These are phyloP conservation scores for Blomia tropicalis DNA, from an alignment of 2,888 invertebrate species.

Conservation along the genomic window DNA sequence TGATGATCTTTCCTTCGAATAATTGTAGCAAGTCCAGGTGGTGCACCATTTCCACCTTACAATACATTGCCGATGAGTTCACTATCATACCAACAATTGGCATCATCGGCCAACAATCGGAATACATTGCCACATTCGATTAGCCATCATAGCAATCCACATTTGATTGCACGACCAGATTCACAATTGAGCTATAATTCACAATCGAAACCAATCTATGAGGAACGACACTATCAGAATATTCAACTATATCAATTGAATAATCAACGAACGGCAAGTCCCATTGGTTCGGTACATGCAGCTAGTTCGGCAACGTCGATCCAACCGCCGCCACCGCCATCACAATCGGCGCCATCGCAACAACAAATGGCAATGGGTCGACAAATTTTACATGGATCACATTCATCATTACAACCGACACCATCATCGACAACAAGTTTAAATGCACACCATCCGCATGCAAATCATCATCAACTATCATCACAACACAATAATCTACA, in stretches of 20 bases:
- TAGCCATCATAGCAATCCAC: neutral
- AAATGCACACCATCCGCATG: too few species aligned
- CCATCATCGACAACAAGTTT: neutral
- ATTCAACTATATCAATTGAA: constrained; percentile 30
- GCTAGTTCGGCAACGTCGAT: neutral
- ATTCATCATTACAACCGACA: constrained; percentile 29
- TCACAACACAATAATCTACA: too few species aligned
- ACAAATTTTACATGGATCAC: constrained; percentile 29
- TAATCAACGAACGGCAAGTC: constrained; percentile 15
- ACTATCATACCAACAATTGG: neutral
- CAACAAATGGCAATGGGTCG: constrained; percentile 21
- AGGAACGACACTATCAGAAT: constrained; percentile 31
- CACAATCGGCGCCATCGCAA: constrained; percentile 11
- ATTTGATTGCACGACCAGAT: constrained; percentile 21
- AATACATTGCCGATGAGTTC: neutral
- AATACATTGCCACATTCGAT: neutral
- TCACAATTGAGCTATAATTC: constrained; percentile 29
- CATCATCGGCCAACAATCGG: neutral
- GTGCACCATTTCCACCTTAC: neutral
- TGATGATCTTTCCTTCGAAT: neutral
- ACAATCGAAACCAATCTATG: constrained; percentile 31
- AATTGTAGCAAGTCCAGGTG: neutral
- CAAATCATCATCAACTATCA: neutral
- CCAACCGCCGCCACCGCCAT: constrained; percentile 23
- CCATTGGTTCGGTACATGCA: neutral